These are phyloP conservation scores for Egretta garzetta DNA, from an alignment of 2,113 vertebrate species.

Conservation along the genomic window DNA sequence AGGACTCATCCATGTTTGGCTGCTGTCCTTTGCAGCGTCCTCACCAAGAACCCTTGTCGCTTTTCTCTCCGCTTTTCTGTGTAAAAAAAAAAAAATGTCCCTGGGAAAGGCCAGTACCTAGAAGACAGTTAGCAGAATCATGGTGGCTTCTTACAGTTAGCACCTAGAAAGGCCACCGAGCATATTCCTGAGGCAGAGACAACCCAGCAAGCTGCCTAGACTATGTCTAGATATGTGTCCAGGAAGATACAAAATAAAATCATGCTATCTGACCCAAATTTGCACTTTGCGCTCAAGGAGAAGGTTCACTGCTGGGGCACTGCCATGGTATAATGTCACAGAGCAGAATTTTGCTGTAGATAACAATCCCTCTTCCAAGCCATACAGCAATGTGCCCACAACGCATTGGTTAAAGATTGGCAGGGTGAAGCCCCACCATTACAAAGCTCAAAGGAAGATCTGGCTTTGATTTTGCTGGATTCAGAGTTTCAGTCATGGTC, in stretches of 20 bases:
- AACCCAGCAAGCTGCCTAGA: not conserved
- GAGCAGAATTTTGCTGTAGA: not conserved
- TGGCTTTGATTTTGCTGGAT: not conserved
- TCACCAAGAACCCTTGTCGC: not conserved
- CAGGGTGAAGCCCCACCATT: not conserved
- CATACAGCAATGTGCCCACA: not conserved
- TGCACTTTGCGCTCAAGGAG: accelerated
- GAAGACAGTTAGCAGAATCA: not conserved
- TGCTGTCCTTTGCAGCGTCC: not conserved
- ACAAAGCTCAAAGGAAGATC: not conserved
- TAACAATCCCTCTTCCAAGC: not conserved
- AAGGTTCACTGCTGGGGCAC: not conserved
- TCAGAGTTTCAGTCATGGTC: not conserved
- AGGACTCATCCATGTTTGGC: not conserved
- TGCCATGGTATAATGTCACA: not conserved
- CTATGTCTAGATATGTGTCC: not conserved
- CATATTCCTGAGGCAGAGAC: not conserved
- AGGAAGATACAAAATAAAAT: not conserved
- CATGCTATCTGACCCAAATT: not conserved
- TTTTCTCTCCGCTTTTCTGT: not conserved
- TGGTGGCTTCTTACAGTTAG: not conserved
- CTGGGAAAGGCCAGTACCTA: not conserved
- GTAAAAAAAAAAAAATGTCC: not conserved
- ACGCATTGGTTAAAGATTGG: not conserved
- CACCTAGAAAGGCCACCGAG: not conserved